Evolutionary conservation across 2,113 vertebrate species (phyloP).

Genomic region (Aleadryas rufinucha): DNA sequence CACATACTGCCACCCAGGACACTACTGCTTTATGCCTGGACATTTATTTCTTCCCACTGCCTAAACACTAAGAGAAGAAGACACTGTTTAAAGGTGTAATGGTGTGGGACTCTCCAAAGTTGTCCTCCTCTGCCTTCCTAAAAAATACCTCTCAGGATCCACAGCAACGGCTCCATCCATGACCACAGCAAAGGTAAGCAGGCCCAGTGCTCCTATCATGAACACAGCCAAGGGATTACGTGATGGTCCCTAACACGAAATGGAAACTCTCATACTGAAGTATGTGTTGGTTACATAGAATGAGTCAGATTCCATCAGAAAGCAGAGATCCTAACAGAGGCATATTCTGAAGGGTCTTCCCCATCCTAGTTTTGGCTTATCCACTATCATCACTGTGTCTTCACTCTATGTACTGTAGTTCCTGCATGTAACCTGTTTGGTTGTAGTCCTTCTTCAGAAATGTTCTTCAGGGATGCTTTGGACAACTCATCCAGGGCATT

Average conservation of each 20-base stretch:
- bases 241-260: background rate
- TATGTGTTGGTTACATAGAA: background rate
- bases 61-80: background rate
- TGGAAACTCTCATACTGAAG: background rate
- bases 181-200: background rate
- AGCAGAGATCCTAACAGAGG: background rate
- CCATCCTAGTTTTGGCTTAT: background rate
- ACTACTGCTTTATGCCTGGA: background rate
- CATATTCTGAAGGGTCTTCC: background rate
- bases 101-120: background rate
- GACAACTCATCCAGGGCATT: slow-evolving; percentile 91
- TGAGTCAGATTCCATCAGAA: background rate
- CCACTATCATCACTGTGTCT: background rate
- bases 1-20: background rate
- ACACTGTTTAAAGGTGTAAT: background rate
- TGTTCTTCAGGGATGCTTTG: slow-evolving; percentile 74
- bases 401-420: background rate
- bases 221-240: background rate
- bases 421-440: slow-evolving; percentile 69
- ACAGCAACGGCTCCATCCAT: background rate
- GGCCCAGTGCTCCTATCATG: background rate
- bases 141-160: background rate
- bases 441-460: slow-evolving; percentile 79
- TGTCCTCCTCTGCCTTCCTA: background rate
- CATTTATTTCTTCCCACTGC: background rate